Percentiles rank a stretch among this genome's conserved stretches.
Evolutionary conservation across 1,140 invertebrate genomes (phyloP).

Genomic region (Drosophila lacertosa): DNA sequence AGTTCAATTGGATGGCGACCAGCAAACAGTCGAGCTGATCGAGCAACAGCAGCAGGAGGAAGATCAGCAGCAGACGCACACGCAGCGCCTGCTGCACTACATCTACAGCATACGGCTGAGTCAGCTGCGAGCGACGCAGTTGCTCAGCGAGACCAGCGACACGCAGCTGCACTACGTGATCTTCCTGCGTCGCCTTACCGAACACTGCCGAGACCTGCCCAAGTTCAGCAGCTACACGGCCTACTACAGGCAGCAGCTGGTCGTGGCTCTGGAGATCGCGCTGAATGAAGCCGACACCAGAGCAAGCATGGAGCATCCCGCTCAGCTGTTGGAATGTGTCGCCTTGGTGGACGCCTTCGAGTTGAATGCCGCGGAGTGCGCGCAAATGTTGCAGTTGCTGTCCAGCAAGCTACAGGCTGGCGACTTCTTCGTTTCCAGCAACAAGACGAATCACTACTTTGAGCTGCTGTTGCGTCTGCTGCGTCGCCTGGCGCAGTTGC

Average conservation of each 20-base stretch:
- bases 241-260: slow-evolving; percentile 70
- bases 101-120: slow-evolving; percentile 62
- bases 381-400: slow-evolving; percentile 62
- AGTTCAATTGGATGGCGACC: slow-evolving; percentile 43
- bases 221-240: slow-evolving; percentile 48
- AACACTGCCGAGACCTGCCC: slow-evolving; percentile 48
- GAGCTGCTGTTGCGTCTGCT: slow-evolving; percentile 60
- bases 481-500: slow-evolving; percentile 52
- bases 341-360: slow-evolving; percentile 64
- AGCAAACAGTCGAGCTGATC: neutral
- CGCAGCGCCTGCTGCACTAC: slow-evolving; percentile 66
- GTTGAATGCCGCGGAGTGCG: slow-evolving; percentile 55
- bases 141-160: slow-evolving; percentile 53
- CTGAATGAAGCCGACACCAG: neutral
- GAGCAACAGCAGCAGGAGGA: slow-evolving; percentile 11
- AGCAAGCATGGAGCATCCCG: slow-evolving; percentile 22
- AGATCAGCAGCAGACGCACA: slow-evolving; percentile 37
- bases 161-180: slow-evolving; percentile 57
- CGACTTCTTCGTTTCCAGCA: slow-evolving; percentile 43
- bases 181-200: slow-evolving; percentile 60
- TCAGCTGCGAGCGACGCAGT: slow-evolving; percentile 56
- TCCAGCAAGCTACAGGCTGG: slow-evolving; percentile 43
- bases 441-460: slow-evolving; percentile 56
- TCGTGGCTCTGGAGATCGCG: slow-evolving; percentile 66
- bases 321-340: slow-evolving; percentile 59